Evolutionary conservation across 2,797 vertebrate genomes (phyloP).

Genomic region (Anabas testudineus): DNA sequence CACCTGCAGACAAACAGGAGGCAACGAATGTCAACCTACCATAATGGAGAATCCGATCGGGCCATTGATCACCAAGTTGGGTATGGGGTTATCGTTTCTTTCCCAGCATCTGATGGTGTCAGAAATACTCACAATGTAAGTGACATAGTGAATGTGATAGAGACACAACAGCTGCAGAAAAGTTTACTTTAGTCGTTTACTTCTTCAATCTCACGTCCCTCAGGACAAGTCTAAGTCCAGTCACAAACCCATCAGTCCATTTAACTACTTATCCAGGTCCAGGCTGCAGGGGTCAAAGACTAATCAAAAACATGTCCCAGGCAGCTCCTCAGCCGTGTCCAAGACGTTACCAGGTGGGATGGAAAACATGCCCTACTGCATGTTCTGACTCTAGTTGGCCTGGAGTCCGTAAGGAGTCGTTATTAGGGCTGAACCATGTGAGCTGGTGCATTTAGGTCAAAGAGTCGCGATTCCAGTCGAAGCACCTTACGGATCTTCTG

Average conservation of each 20-base stretch:
- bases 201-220: background rate
- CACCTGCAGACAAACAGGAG: background rate
- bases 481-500: no score
- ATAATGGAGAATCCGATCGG: constrained; percentile 92
- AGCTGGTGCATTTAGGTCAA: background rate
- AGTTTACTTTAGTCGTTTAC: no score
- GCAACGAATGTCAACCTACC: constrained; percentile 77
- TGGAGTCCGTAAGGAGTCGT: no score
- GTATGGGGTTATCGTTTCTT: constrained; percentile 88
- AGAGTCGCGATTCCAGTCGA: background rate
- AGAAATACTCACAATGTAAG: background rate
- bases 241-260: background rate
- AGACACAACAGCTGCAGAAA: background rate
- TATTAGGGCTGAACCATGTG: no score
- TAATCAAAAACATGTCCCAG: background rate
- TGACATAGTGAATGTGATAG: background rate
- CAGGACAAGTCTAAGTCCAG: background rate
- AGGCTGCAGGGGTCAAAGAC: background rate
- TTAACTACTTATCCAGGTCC: background rate
- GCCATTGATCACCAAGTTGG: constrained; percentile 91
- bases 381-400: background rate
- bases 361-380: background rate
- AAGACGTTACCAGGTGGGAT: background rate
- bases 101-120: constrained; percentile 90
- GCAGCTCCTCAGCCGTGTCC: background rate